Evolutionary conservation across 2,888 invertebrate species (phyloP), one percentile per base, ranked within the genome.

Genomic region (Pterobdella sp.): DNA sequence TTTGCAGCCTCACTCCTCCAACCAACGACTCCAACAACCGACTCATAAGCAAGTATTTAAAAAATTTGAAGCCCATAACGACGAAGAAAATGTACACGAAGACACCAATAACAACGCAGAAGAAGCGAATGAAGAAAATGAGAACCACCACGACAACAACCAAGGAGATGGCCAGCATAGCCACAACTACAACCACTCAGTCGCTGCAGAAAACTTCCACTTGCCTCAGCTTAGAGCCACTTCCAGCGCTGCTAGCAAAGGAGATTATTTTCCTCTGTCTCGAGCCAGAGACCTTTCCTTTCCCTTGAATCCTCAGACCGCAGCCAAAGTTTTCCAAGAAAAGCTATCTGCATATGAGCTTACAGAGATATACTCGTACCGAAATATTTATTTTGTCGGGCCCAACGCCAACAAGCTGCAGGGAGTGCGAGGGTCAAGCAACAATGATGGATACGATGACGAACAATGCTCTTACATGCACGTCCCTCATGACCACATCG

Each of bases 401-500:
- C 93, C 93, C 77, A 94, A 93, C 87, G 94, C 95, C 2, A 94
- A 94, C 84, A 88, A 93, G 42, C 82, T 83, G 76, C 84, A 84
- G 35, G 89, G 93, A 75, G 88, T 90, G 77, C 92, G 93, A 81
- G 76, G 76, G 14, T 52, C 72, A 3, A 56, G 42, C 18, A 76
- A 76, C 60, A 76, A 73, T 29, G 76, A 76, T 26, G 74, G 73
- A 29, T 76, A 67, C 49, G 76, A 97, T 86, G 74, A 73, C 34
- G 95, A 96, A 82, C 93, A 96, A 85, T 97, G 97, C 79, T 77
- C 78, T 14, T 98, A 98, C 84, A 90, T 95, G 78, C 94, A 96
- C 85, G 92, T 96, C 83, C 92, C 93, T 74, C 96, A 97, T 85
- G 97, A 98, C 85, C 98, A 98, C 86, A 91, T 98, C 79, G 93